Base-by-base conservation (phyloP, 1,140 invertebrate genomes). In the Halesus radiatus region DNA sequence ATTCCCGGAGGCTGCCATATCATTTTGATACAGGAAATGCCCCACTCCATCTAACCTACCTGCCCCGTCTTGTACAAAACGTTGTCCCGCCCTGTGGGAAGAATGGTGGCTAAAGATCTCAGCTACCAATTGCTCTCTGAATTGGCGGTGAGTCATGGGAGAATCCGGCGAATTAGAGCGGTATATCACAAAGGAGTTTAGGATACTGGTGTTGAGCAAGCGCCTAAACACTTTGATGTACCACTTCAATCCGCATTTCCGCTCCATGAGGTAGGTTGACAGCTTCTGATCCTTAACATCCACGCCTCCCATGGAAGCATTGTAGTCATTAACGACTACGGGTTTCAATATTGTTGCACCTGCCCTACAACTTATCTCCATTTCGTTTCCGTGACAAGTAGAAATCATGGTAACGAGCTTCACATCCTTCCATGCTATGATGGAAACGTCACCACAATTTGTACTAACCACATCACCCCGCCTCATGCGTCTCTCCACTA, bases 231-330 rank as follows among this genome's bases (percentile, higher is more conserved):
- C 50, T 16, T 52, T 84, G 2, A 83, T 73, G 53, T 84, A 84
- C 84, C 83, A 84, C 54, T 82, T 84, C 3, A 70, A 13, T 3
- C 76, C 79, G 6, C 79, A n/a, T 76, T 81, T 84, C 1, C 80
- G 37, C 29, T 84, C 84, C 20, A 84, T 73, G 1, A 79, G 45
- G 50, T 84, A 84, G 64, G 76, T 77, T 1, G 78, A 79, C 0
- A 84, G 70, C n/a, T 70, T 80, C 66, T 86, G 85, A 78, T 86
- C 85, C 78, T 83, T 81, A 0, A 78, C 13, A 80, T 86, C 84
- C 2, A 85, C 84, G 3, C 84, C 84, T 15, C 81, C 84, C 84
- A 85, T 85, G 68, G 78, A 79, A 74, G 82, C 85, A 72, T 84
- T 86, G 50, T 52, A 52, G 6, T 6, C 16, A 52, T 8, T 8